Percentiles rank a stretch among this genome's conserved stretches.
Conservation (phyloP, 2,888 invertebrate species). For the Epinotia nisella region DNA sequence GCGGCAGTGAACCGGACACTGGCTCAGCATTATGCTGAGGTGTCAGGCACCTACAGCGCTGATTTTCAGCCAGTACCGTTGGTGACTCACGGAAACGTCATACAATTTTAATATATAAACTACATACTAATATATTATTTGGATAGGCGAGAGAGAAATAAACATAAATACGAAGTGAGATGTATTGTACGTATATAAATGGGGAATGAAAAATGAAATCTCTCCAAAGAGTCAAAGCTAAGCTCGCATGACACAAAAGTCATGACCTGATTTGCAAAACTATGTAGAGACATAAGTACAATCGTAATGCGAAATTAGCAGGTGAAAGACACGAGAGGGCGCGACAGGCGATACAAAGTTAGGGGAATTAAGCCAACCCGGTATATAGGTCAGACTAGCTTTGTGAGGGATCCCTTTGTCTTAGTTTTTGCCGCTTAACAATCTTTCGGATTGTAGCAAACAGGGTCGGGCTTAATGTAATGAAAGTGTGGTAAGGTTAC, state of each 20-base stretch:
- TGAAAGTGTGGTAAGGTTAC: slow-evolving; percentile 8
- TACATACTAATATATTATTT: no score
- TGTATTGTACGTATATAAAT: no score
- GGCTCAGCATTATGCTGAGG: no score
- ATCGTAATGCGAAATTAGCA: slow-evolving; percentile 40
- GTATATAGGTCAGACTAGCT: slow-evolving; percentile 72
- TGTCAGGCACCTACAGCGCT: no score
- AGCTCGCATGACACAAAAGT: slow-evolving; percentile 16
- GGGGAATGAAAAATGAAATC: no score
- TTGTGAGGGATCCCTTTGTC: slow-evolving; percentile 71
- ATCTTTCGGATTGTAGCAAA: slow-evolving; percentile 44
- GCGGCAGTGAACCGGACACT: no score
- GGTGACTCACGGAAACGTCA: no score
- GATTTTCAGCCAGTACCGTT: no score
- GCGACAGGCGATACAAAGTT: slow-evolving; percentile 63
- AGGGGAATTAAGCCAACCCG: slow-evolving; percentile 65
- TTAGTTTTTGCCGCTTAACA: slow-evolving; percentile 62
- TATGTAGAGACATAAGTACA: slow-evolving; percentile 33
- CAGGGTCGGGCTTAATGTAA: slow-evolving; percentile 27
- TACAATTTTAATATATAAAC: no score
- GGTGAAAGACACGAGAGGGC: slow-evolving; percentile 55
- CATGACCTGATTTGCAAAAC: slow-evolving; percentile 37
- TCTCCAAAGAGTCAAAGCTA: neutral
- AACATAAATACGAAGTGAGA: no score
- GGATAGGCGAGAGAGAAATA: no score